These are phyloP conservation scores for Polyommatus icarus DNA, from an alignment of 2,888 invertebrate species.

Conservation along the genomic window DNA sequence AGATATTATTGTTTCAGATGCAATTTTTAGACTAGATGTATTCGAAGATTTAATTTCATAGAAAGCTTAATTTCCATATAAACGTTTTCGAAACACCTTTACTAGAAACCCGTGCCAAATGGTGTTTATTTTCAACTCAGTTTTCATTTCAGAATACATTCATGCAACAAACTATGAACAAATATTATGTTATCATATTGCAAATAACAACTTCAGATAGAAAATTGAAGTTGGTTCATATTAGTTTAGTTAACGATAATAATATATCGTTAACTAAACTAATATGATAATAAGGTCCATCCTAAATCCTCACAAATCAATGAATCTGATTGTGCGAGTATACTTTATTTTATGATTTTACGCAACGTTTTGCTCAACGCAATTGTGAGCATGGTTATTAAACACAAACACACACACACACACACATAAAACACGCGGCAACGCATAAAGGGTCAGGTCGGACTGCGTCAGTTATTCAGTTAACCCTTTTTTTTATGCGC, in stretches of 20 bases:
- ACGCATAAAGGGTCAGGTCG: no score
- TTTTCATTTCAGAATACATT: slow-evolving; percentile 15
- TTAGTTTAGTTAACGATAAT: background rate
- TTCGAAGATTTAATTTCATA: slow-evolving; percentile 44
- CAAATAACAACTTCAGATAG: background rate
- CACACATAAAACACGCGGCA: no score
- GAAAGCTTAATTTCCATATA: slow-evolving; percentile 43
- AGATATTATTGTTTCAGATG: background rate
- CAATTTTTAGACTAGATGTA: background rate
- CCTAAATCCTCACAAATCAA: no score
- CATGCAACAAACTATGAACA: background rate
- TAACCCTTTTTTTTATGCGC: no score
- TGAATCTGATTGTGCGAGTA: no score
- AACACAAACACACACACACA: no score
- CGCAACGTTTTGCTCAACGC: no score
- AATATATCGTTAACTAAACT: no score
- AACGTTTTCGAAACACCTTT: slow-evolving; percentile 45
- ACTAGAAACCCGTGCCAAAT: slow-evolving; percentile 39
- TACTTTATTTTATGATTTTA: no score
- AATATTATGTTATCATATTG: background rate
- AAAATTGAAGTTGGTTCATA: background rate
- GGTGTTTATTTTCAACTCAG: slow-evolving; percentile 39
- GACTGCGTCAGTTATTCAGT: no score
- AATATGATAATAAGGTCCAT: no score
- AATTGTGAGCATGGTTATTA: no score